Base-by-base conservation (phyloP, 2,113 vertebrate species). In the Crotophaga sulcirostris region DNA sequence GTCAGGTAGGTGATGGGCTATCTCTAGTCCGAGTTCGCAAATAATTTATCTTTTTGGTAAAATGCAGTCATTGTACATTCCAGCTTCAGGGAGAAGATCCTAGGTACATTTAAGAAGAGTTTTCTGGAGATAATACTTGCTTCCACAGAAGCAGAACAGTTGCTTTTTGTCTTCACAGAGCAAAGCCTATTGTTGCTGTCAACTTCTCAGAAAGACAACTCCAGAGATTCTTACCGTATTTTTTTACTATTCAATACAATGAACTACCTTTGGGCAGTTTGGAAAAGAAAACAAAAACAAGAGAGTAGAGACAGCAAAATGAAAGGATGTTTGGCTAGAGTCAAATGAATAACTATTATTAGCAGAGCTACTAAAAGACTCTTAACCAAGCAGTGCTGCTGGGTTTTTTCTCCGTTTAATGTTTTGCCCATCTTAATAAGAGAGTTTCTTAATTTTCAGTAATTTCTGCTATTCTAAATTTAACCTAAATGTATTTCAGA, bases 81-180 rank as follows among this genome's bases (percentile, higher is more conserved):
- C 10, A 3, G 26, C 40, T 28, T 64, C 75, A 80, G 67, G 58
- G 31, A 88, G 51, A 76, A 83, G 11, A 38, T 18, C 8, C 21
- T 18, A 49, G 6, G 89, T 45, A 85, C 70, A 96, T 79, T 87
- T 84, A 91, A 91, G 91, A 93, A 83, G 81, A 80, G 67, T 55
- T 70, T 95, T 70, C 68, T 70, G 29, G 63, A 88, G 84, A 90
- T 89, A 95, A 81, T 47, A 63, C 47, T 74, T 74, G 23, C 38
- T 93, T 74, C 70, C 60, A 94, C 85, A 77, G 83, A 70, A 88
- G 47, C 59, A 86, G 72, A 96, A 96, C 75, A 94, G 82, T 93
- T 86, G 79, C 56, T 93, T 94, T 95, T 91, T 96, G 91, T 96
- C 63, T 89, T 85, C 75, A 72, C 42, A 91, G n/a, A 87, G 29